Percentiles rank a stretch among this genome's conserved stretches.
phyloP scores from a whole-genome alignment of 2,888 invertebrate genomes.

The Anagyrus pseudococci region DNA sequence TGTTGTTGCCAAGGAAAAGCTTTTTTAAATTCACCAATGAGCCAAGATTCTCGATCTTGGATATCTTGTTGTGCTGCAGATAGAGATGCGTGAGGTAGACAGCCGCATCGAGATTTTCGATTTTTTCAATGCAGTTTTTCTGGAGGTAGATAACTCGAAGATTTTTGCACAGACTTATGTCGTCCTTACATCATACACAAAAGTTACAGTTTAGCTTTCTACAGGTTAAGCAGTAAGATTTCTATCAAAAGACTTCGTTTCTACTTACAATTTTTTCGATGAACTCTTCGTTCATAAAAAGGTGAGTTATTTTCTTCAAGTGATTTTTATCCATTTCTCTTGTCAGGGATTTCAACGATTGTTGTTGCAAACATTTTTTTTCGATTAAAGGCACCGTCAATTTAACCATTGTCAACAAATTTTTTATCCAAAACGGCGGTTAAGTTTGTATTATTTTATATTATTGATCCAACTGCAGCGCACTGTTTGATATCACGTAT shows the following conservation, averaged over 20 bases:
- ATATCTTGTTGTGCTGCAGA: constrained; percentile 79
- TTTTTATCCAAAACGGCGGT: background rate
- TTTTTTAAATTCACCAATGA: constrained; percentile 73
- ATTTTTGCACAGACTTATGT: constrained; percentile 59
- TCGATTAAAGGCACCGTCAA: constrained; percentile 50
- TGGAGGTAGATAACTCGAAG: constrained; percentile 77
- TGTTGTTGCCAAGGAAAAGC: constrained; percentile 76
- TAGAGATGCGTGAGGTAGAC: constrained; percentile 73
- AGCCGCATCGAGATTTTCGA: constrained; percentile 74
- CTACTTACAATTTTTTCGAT: constrained; percentile 67
- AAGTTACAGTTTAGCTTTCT: background rate
- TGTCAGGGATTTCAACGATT: constrained; percentile 48
- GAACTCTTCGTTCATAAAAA: constrained; percentile 69
- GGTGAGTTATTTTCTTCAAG: constrained; percentile 57
- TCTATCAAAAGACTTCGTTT: no score
- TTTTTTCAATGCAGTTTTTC: constrained; percentile 78
- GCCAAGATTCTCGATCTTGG: constrained; percentile 72
- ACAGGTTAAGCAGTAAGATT: no score
- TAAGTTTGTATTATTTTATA: background rate
- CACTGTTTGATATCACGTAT: background rate
- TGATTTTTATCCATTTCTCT: constrained; percentile 47
- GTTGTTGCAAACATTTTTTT: constrained; percentile 48
- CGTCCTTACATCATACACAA: constrained; percentile 48
- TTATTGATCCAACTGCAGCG: constrained; percentile 12
- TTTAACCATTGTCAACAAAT: constrained; percentile 48